phyloP scores from a whole-genome alignment of 2,113 vertebrate species.

The Melozone crissalis region DNA sequence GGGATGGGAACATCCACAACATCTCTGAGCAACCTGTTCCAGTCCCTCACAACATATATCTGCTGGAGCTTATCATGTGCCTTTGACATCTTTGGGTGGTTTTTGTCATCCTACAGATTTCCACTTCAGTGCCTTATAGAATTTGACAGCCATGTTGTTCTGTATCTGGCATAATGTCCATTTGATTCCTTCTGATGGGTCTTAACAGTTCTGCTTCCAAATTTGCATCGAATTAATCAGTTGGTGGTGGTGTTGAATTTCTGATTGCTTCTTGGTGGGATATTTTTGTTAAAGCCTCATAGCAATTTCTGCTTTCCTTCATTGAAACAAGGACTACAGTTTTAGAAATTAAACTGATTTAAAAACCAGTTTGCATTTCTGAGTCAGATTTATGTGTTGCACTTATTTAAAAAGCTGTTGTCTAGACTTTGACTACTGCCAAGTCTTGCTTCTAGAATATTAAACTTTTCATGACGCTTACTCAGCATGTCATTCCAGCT shows the following conservation, averaged over 20 bases:
- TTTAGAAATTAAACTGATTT: not conserved
- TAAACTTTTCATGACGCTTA: not conserved
- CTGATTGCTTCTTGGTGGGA: not conserved
- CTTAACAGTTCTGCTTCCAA: not conserved
- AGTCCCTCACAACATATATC: not conserved
- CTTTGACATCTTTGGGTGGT: not conserved
- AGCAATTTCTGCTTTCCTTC: not conserved
- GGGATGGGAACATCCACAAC: rapidly evolving
- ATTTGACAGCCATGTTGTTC: not conserved
- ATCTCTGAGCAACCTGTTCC: not conserved
- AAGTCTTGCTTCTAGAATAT: constrained; percentile 29
- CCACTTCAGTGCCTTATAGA: not conserved
- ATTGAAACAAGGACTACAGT: not conserved
- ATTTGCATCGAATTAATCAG: not conserved
- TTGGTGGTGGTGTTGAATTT: not conserved
- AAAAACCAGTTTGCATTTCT: not conserved
- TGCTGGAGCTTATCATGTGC: not conserved
- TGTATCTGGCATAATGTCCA: not conserved
- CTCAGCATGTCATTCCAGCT: constrained; percentile 16
- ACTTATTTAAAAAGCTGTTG: not conserved
- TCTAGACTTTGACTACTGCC: not conserved
- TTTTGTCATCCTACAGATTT: not conserved
- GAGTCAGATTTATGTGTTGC: not conserved
- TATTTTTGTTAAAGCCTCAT: not conserved
- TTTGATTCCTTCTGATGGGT: not conserved